Conservation (phyloP, 2,797 vertebrate genomes). For the Typhlichthys eigenmanni region DNA sequence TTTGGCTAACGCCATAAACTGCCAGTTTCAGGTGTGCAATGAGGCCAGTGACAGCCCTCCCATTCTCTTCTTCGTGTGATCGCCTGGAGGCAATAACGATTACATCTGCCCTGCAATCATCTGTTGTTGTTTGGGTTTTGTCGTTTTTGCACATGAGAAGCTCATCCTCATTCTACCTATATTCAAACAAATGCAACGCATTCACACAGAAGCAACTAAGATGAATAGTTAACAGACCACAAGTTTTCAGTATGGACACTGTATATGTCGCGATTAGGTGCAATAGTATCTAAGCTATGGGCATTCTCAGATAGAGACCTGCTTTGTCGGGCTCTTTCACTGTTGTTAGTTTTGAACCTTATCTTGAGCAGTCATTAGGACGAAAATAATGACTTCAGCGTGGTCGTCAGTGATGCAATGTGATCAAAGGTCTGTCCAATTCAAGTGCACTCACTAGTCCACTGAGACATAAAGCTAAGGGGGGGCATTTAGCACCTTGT, state of each 20-base stretch:
- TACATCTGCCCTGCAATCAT: constrained; percentile 51
- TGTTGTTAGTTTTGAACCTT: constrained; percentile 8
- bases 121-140: constrained; percentile 13
- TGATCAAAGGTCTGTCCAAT: constrained; percentile 38
- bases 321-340: neutral
- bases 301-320: constrained; percentile 12
- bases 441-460: constrained; percentile 9
- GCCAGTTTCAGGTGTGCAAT: constrained; percentile 64
- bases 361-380: constrained; percentile 19
- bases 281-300: neutral
- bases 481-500: constrained; percentile 4
- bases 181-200: neutral
- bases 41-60: constrained; percentile 41
- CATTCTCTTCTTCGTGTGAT: constrained; percentile 33
- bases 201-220: neutral
- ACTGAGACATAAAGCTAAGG: neutral
- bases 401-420: constrained; percentile 11
- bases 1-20: constrained; percentile 59
- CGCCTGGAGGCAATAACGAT: constrained; percentile 67
- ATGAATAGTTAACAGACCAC: neutral
- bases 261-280: neutral
- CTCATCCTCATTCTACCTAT: neutral
- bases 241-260: neutral
- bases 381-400: constrained; percentile 28
- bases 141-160: constrained; percentile 16